These are phyloP conservation scores for Gobionotothen gibberifrons DNA, from an alignment of 2,797 vertebrate species.

Conservation along the genomic window DNA sequence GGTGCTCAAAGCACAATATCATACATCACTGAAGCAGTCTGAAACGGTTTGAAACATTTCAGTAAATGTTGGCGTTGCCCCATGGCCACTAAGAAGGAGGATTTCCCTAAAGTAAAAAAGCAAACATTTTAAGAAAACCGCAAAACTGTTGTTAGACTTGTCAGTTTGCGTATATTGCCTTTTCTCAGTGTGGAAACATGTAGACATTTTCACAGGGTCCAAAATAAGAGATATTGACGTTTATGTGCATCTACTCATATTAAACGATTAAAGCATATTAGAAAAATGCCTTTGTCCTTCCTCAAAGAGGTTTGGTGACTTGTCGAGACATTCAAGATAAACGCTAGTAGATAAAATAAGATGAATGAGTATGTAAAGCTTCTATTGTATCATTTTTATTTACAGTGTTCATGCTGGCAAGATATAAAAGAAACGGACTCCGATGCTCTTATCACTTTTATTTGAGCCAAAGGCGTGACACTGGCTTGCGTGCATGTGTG, in stretches of 20 bases:
- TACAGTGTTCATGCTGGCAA: neutral
- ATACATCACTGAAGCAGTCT: no score
- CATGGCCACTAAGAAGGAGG: no score
- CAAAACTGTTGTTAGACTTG: neutral
- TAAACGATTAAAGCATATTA: neutral
- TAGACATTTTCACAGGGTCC: neutral
- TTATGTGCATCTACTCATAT: neutral
- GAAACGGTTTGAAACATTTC: no score
- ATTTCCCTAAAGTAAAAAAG: no score
- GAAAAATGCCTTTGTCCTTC: neutral
- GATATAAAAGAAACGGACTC: neutral
- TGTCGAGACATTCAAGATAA: no score
- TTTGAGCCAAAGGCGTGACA: conserved; percentile 27
- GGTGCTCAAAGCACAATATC: no score
- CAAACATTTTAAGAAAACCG: neutral
- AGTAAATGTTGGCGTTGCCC: no score
- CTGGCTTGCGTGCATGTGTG: neutral
- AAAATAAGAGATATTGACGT: neutral
- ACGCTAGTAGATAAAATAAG: no score
- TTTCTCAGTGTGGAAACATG: neutral
- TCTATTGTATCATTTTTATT: neutral
- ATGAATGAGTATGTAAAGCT: neutral
- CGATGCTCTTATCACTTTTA: neutral
- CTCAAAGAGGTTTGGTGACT: no score
- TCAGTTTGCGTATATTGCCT: neutral